phyloP scores from a whole-genome alignment of 2,797 vertebrate species.

The Esox lucius region DNA sequence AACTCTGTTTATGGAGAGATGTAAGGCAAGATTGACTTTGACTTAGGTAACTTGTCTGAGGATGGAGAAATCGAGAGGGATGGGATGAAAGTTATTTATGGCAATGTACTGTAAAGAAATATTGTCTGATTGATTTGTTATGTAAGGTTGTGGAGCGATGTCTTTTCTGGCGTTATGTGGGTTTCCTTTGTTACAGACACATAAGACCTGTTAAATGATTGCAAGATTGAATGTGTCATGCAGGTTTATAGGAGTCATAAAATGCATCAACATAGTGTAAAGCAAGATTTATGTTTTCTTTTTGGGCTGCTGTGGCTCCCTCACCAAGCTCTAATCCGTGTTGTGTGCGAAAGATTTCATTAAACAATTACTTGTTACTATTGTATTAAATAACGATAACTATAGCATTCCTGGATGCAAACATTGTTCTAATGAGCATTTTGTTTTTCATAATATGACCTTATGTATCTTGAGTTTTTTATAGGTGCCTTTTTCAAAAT shows the following conservation, averaged over 20 bases:
- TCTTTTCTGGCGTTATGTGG: conserved; percentile 12
- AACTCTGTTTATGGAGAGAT: background rate
- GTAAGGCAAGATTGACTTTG: conserved; percentile 13
- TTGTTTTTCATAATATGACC: too few relatives aligned
- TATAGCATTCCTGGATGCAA: too few relatives aligned
- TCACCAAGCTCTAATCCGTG: too few relatives aligned
- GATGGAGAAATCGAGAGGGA: conserved; percentile 3
- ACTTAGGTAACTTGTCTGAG: conserved; percentile 10
- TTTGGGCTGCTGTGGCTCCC: too few relatives aligned
- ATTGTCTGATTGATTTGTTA: conserved; percentile 22
- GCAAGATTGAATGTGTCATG: too few relatives aligned
- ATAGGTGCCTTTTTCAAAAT: background rate
- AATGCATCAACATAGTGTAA: too few relatives aligned
- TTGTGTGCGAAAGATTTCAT: too few relatives aligned
- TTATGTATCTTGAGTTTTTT: background rate
- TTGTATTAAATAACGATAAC: too few relatives aligned
- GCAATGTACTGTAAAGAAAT: conserved; percentile 9
- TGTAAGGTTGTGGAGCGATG: conserved; percentile 19
- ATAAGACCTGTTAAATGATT: background rate
- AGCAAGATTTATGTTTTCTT: too few relatives aligned
- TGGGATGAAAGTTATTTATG: conserved; percentile 1
- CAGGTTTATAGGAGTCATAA: too few relatives aligned
- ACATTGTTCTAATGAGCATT: too few relatives aligned
- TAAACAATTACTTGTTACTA: too few relatives aligned
- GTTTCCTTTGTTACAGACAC: conserved; percentile 1